Base-by-base conservation (phyloP, 2,888 invertebrate species). In the Ennomos quercinarius region DNA sequence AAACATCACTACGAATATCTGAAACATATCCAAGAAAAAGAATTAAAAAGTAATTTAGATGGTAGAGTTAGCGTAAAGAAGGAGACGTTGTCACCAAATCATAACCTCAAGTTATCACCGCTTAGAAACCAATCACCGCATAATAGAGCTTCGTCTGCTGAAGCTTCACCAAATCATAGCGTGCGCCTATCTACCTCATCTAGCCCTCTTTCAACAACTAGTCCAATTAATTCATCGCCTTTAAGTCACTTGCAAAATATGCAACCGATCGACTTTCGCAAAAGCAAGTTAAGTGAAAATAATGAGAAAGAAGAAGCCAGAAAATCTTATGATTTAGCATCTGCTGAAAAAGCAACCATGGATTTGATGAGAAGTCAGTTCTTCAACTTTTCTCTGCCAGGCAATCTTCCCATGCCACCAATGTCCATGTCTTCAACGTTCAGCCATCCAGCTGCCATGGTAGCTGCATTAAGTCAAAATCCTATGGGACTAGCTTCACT, bases 201-300 rank as follows among this genome's bases (percentile, higher is more conserved):
- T 60, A 92, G 91, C 71, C 91, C 91, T 47, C 70, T 85, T 9
- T 91, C 90, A 38, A 80, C 84, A 47, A 93, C 94, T 77, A 95
- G 95, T 87, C 95, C 95, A 43, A 83, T 94, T 34, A 94, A 95
- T 67, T 93, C 94, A 36, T 96, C 97, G 9, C 98, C 98, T 3
- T 91, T 98, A 65, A 98, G 96, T 84, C 95, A 97, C 74, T 93
- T 98, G 47, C 98, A 98, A 89, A 98, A 96, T 76, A 98, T 99
- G 98, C 98, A 98, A 80, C 98, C 98, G 0, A 98, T 98, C 83
- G 98, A 98, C 84, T 98, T 97, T 80, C 95, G 98, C 36, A 97
- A 97, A 73, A 80, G 85, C 54, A 88, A 84, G 67, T 74, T 85
- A 61, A 88, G 63, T 61, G 93, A 82, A 78, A 83, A 6, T 34